Conservation (phyloP, 2,888 invertebrate genomes). For the Orthonychiurus folsomi region DNA sequence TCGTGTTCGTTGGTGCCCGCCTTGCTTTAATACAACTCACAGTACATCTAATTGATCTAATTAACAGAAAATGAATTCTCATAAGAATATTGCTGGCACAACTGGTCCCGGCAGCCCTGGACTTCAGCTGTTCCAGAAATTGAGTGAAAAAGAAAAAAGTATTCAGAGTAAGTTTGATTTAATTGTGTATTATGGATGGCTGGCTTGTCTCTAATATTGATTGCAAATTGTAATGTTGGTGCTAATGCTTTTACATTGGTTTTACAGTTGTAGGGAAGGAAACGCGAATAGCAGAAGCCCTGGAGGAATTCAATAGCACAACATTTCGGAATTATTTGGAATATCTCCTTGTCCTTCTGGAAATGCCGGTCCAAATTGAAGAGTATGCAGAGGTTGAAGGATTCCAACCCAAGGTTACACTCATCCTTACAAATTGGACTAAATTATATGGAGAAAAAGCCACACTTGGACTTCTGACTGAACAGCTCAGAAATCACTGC, state of each 20-base stretch:
- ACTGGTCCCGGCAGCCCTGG: conserved; percentile 6
- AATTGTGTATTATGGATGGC: no score
- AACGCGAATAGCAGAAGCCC: conserved; percentile 14
- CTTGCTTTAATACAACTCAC: no score
- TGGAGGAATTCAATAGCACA: conserved; percentile 14
- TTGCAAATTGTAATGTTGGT: background rate
- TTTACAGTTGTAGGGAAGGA: conserved; percentile 20
- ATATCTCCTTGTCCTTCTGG: conserved; percentile 18
- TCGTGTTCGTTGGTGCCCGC: background rate
- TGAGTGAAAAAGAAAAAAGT: conserved; percentile 2
- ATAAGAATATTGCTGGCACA: background rate
- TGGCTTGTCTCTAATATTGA: background rate
- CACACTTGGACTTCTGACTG: conserved; percentile 10
- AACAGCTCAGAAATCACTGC: conserved; percentile 10
- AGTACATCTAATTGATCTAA: background rate
- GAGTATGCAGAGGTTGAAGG: background rate
- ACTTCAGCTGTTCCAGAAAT: conserved; percentile 1
- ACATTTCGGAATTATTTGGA: conserved; percentile 22
- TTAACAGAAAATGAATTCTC: conserved; percentile 4
- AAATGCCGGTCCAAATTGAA: conserved; percentile 7
- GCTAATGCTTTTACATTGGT: background rate
- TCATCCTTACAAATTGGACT: conserved; percentile 2
- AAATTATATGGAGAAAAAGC: conserved; percentile 6
- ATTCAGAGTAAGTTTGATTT: conserved; percentile 6
- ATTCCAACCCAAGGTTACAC: conserved; percentile 1